Percentiles rank a stretch among this genome's conserved stretches.
Conservation (phyloP, 2,888 invertebrate species). For the Tetranychus truncatus region DNA sequence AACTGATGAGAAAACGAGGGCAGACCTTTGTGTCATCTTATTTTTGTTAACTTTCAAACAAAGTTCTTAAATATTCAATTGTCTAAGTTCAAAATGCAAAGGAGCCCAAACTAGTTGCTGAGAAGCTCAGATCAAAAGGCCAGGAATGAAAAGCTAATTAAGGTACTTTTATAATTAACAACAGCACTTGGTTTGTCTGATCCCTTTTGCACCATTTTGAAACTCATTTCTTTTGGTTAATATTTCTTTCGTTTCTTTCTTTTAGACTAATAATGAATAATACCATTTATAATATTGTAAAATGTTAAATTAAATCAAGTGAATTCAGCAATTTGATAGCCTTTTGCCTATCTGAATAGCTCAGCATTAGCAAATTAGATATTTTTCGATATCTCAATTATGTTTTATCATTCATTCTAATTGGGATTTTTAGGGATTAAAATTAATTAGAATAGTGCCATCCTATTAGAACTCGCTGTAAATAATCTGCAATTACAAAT, state of each 20-base stretch:
- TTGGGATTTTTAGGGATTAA: not conserved
- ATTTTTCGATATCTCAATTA: not conserved
- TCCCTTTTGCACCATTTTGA: conserved; percentile 22
- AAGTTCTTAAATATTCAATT: not conserved
- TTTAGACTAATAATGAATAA: not conserved
- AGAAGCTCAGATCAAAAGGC: conserved; percentile 4
- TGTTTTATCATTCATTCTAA: not conserved
- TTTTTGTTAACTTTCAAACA: not conserved
- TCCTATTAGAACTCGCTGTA: conserved; percentile 4
- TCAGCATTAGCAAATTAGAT: no score
- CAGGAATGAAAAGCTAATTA: not conserved
- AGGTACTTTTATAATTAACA: conserved; percentile 1
- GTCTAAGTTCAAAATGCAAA: not conserved
- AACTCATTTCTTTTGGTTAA: conserved; percentile 27
- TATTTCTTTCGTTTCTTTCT: conserved; percentile 6
- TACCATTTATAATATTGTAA: no score
- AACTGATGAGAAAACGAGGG: not conserved
- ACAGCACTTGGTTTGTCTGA: conserved; percentile 8
- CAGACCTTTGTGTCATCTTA: not conserved
- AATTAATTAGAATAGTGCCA: conserved; percentile 8
- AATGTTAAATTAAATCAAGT: not conserved
- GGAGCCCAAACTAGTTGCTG: not conserved
- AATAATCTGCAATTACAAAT: not conserved
- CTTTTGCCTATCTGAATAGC: not conserved
- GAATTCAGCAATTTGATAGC: not conserved